Base-by-base conservation (phyloP, 2,113 vertebrate genomes). In the Istiophorus platypterus region DNA sequence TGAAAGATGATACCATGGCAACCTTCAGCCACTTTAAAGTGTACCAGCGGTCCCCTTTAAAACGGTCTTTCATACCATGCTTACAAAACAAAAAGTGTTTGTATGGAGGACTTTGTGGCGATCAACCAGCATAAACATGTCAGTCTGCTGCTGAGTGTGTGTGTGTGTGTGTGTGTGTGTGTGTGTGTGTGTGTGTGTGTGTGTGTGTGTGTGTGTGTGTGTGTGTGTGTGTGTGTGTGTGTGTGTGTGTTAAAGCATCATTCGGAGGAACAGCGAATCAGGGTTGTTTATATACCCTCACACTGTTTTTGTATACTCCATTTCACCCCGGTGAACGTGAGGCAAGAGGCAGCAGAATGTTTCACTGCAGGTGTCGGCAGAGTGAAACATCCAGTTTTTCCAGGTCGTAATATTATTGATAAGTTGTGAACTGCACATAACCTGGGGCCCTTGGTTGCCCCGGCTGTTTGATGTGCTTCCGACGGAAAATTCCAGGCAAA, bases 361-460 rank as follows among this genome's bases (percentile, higher is more conserved):
- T 70, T 39, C 14, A 39, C n/a, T 24, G 70, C 78, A 84, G 86
- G 76, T 68, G 86, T 64, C 39, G 18, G 57, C 49, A 51, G 5
- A 9, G 27, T 51, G 22, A 88, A 63, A 41, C 51, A 80, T 77
- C 84, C 66, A 49, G 85, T 88, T 83, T 63, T 78, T 81, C 76
- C 13, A 58, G 70, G 51, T 78, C 7, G 27, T 73, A 54, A 64
- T 54, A 57, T 64, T 15, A 31, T 65, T 64, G 39, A 76, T 75
- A 17, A 61, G 31, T 27, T 26, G 41, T 61, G 7, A 47, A 26
- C 11, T 26, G 62, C 29, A 0, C 6, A 11, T 39, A 72, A 49
- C 6, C 1, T 45, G 13, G 54, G 49, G 42, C 20, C 4, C 3
- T 15, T 77, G 69, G 73, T 47, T 86, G 45, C 57, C 73, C 17